These are phyloP conservation scores for Campoletis sonorensis DNA, from an alignment of 1,140 invertebrate genomes.

Conservation along the genomic window DNA sequence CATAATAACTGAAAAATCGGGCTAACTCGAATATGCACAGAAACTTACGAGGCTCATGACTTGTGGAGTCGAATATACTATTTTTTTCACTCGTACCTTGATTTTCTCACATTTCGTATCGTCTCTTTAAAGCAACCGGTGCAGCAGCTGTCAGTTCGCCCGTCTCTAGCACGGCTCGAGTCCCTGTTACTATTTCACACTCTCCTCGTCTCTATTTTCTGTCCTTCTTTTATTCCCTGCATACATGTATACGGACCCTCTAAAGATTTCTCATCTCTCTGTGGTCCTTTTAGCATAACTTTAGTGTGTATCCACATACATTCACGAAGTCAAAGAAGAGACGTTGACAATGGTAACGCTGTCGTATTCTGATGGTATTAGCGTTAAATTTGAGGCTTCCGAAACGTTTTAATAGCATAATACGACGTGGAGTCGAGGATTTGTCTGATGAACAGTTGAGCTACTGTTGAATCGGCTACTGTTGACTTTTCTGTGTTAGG, in stretches of 20 bases:
- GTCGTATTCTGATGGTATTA: conserved; percentile 75
- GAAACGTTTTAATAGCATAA: conserved; percentile 69
- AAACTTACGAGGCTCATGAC: neutral
- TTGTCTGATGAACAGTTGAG: conserved; percentile 18
- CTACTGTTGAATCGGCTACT: conserved; percentile 25
- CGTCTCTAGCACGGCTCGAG: conserved; percentile 1
- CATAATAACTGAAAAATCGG: neutral
- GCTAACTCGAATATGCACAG: neutral
- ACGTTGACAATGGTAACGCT: conserved; percentile 60
- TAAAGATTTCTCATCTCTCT: conserved; percentile 5
- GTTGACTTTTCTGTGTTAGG: neutral
- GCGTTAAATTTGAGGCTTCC: conserved; percentile 73
- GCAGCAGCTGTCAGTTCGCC: conserved; percentile 44
- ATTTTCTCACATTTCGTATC: neutral
- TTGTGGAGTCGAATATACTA: neutral
- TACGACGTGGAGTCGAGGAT: conserved; percentile 19
- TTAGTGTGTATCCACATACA: neutral
- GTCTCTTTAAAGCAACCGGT: conserved; percentile 26
- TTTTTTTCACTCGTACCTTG: conserved; percentile 5
- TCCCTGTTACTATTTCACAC: neutral
- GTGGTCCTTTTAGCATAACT: conserved; percentile 40
- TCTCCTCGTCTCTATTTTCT: neutral
- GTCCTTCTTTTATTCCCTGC: neutral
- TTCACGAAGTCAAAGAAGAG: neutral
- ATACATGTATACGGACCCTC: neutral